phyloP scores from a whole-genome alignment of 2,888 invertebrate species.

The Crossocerus cetratus region DNA sequence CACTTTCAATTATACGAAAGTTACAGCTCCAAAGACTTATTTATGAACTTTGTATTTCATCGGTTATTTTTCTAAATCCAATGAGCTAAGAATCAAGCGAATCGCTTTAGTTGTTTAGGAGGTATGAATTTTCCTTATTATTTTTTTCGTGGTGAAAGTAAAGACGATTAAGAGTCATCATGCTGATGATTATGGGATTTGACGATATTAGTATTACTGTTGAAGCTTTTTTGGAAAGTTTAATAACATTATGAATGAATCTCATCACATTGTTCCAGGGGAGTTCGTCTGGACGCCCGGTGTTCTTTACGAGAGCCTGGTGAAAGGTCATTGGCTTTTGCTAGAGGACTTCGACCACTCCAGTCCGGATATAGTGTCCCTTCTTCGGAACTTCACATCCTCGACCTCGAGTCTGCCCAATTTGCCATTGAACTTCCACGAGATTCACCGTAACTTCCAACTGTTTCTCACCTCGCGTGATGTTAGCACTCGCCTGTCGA shows the following conservation, averaged over 20 bases:
- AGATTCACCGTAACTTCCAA: not conserved
- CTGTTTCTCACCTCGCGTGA: not conserved
- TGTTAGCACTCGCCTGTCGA: slow-evolving; percentile 64
- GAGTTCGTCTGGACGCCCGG: slow-evolving; percentile 98
- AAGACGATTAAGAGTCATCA: too few species aligned
- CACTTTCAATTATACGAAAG: too few species aligned
- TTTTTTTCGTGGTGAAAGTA: too few species aligned
- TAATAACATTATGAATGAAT: not conserved
- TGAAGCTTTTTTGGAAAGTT: not conserved
- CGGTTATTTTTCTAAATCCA: too few species aligned
- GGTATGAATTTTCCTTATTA: too few species aligned
- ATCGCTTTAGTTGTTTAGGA: too few species aligned
- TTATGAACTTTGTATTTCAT: too few species aligned
- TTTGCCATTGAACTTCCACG: not conserved
- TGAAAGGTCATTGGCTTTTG: slow-evolving; percentile 92
- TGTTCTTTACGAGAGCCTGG: slow-evolving; percentile 91
- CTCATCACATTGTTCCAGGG: slow-evolving; percentile 84
- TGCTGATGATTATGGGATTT: too few species aligned
- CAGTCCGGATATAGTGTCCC: slow-evolving; percentile 87
- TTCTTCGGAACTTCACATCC: not conserved
- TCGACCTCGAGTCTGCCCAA: not conserved
- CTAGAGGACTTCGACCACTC: slow-evolving; percentile 97
- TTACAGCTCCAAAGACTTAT: too few species aligned
- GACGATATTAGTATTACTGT: too few species aligned
- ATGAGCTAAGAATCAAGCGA: too few species aligned